Percentiles rank a stretch among this genome's conserved stretches.
Evolutionary conservation across 2,113 vertebrate genomes (phyloP).

Genomic region (Propithecus coquereli): DNA sequence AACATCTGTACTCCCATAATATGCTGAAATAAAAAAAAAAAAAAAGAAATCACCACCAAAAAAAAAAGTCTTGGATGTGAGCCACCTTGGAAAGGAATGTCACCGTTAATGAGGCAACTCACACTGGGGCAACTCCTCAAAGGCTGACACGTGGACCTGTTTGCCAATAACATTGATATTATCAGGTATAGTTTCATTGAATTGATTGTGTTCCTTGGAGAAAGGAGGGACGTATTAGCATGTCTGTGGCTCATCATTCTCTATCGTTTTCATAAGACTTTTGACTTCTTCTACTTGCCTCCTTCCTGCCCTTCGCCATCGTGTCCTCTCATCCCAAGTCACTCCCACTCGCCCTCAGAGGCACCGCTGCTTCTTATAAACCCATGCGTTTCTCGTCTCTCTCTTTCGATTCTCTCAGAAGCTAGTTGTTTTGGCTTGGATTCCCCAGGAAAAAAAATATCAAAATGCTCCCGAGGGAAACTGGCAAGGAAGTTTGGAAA

Average conservation of each 20-base stretch:
- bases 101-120: background rate
- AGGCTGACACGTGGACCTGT: background rate
- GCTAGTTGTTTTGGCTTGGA: background rate
- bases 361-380: background rate
- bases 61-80: background rate
- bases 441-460: background rate
- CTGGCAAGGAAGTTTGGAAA: background rate
- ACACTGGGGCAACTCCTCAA: no score
- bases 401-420: background rate
- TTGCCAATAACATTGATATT: no score
- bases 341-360: background rate
- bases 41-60: no score
- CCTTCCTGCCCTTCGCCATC: background rate
- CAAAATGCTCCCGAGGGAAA: background rate
- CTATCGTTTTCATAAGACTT: background rate
- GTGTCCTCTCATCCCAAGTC: background rate
- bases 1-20: no score
- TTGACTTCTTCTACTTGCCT: background rate
- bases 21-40: no score
- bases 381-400: background rate
- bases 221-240: background rate
- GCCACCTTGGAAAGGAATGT: background rate
- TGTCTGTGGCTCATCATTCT: background rate
- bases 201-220: background rate
- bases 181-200: background rate